A percentile compares a stretch with the other conserved stretches of the same genome.
Evolutionary conservation across 2,797 vertebrate genomes (phyloP).

Genomic region (Parotocinclus haroldoi): DNA sequence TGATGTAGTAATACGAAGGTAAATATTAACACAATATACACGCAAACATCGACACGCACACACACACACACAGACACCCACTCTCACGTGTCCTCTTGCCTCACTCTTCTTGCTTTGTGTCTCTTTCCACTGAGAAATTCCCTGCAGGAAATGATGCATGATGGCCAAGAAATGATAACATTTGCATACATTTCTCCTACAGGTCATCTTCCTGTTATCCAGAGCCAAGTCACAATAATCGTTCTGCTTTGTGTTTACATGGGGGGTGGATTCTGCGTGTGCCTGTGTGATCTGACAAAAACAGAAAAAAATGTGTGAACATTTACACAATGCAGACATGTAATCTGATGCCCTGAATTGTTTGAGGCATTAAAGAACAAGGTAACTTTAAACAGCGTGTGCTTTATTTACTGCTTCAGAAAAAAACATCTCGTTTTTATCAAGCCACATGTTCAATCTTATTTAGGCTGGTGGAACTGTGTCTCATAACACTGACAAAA

Average conservation of each 20-base stretch:
- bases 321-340: neutral
- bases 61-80: slow-evolving; percentile 42
- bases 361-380: slow-evolving; percentile 42
- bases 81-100: slow-evolving; percentile 55
- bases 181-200: slow-evolving; percentile 55
- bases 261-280: neutral
- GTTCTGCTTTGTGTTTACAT: slow-evolving; percentile 23
- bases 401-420: slow-evolving; percentile 40
- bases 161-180: slow-evolving; percentile 57
- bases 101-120: slow-evolving; percentile 56
- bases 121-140: slow-evolving; percentile 64
- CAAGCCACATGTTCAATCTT: slow-evolving; percentile 19
- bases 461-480: slow-evolving; percentile 38
- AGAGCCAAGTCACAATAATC: slow-evolving; percentile 58
- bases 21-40: slow-evolving; percentile 64
- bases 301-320: neutral
- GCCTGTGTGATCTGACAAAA: neutral
- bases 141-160: slow-evolving; percentile 66
- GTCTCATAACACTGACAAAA: slow-evolving; percentile 30
- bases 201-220: slow-evolving; percentile 54
- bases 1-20: slow-evolving; percentile 54
- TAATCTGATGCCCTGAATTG: slow-evolving; percentile 31
- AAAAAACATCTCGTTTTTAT: slow-evolving; percentile 25
- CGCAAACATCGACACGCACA: slow-evolving; percentile 45
- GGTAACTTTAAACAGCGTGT: slow-evolving; percentile 39